These are phyloP conservation scores for Drusus annulatus DNA, from an alignment of 1,140 invertebrate genomes.

Conservation along the genomic window DNA sequence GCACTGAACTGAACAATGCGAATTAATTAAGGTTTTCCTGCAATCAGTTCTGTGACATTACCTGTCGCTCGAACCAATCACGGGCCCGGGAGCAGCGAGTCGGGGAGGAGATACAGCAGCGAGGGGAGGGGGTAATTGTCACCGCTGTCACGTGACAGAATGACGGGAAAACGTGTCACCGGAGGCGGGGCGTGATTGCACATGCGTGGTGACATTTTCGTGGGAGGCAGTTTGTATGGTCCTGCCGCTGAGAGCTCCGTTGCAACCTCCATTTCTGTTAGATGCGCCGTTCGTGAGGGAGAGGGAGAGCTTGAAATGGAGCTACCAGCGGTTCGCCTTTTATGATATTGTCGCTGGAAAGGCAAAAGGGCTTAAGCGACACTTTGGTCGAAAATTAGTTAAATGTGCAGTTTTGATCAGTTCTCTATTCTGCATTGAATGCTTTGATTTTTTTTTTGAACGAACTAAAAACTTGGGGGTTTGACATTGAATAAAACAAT, in stretches of 20 bases:
- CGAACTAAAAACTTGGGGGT: too few species aligned
- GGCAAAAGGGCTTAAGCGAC: too few species aligned
- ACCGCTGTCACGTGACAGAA: constrained; percentile 22
- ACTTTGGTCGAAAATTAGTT: too few species aligned
- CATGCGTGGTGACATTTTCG: background rate
- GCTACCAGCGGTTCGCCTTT: background rate
- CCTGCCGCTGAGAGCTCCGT: background rate
- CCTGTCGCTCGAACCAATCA: constrained; percentile 9
- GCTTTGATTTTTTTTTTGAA: too few species aligned
- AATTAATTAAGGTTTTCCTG: background rate
- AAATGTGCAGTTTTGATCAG: too few species aligned
- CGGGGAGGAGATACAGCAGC: background rate
- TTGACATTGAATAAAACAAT: too few species aligned
- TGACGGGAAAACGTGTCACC: constrained; percentile 27
- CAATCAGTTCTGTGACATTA: constrained; percentile 8
- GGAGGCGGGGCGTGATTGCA: background rate
- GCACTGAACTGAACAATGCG: background rate
- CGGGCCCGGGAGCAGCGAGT: background rate
- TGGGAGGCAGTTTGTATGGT: background rate
- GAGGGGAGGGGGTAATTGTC: constrained; percentile 27
- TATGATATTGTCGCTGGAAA: background rate
- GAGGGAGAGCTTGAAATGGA: too few species aligned
- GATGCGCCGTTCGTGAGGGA: background rate
- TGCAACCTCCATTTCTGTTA: too few species aligned
- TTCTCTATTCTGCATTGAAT: too few species aligned